These are phyloP conservation scores for Chiroxiphia lanceolata DNA, from an alignment of 2,797 vertebrate species.

Conservation along the genomic window DNA sequence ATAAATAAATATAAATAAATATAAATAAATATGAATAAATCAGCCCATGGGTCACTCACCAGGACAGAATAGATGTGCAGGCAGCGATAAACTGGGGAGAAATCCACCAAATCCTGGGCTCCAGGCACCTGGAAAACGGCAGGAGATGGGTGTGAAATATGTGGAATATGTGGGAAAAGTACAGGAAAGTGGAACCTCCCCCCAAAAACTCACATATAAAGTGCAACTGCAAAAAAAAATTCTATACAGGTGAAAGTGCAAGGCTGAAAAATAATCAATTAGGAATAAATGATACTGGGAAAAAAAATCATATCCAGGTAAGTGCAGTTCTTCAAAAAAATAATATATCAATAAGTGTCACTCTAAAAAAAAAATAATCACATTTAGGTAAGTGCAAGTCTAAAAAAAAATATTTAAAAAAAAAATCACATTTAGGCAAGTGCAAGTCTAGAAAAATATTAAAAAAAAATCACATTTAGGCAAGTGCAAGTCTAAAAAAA, in stretches of 20 bases:
- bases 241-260: no score
- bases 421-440: background rate
- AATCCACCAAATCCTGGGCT: constrained; percentile 94
- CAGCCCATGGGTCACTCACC: constrained; percentile 78
- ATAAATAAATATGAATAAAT: background rate
- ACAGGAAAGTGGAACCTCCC: no score
- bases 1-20: background rate
- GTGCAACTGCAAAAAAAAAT: accelerated
- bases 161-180: background rate
- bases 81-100: constrained; percentile 95
- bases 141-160: background rate
- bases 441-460: background rate
- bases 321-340: background rate
- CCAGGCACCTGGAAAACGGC: constrained; percentile 82
- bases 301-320: no score
- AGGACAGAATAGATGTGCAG: constrained; percentile 95
- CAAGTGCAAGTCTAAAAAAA: no score
- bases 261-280: no score
- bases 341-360: background rate
- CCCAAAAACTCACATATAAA: background rate
- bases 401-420: no score
- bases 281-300: background rate
- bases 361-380: background rate
- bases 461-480: no score
- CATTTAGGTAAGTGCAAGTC: no score